phyloP scores from a whole-genome alignment of 1,140 invertebrate species.

The Drosophila bocki region DNA sequence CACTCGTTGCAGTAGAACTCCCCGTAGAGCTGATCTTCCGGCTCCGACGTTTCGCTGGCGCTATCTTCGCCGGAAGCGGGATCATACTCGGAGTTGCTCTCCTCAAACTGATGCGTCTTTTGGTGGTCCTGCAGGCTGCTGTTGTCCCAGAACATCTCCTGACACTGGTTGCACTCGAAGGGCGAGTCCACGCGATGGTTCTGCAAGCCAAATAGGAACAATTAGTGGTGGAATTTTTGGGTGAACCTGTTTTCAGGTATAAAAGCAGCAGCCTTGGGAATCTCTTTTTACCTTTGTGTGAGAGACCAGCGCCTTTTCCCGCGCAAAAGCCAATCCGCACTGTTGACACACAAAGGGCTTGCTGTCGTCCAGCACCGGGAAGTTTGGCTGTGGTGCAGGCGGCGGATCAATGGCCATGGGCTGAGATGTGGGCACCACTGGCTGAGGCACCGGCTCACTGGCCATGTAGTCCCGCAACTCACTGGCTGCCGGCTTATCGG shows the following conservation, averaged over 20 bases:
- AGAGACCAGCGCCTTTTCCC: constrained; percentile 92
- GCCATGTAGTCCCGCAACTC: constrained; percentile 44
- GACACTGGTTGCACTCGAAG: constrained; percentile 91
- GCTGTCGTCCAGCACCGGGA: constrained; percentile 89
- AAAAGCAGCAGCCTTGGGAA: not conserved
- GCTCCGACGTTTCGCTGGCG: constrained; percentile 86
- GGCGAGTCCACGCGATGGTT: constrained; percentile 91
- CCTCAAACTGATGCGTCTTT: constrained; percentile 86
- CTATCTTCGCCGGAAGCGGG: constrained; percentile 82
- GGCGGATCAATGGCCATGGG: constrained; percentile 31
- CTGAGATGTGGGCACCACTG: constrained; percentile 6
- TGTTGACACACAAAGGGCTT: constrained; percentile 93
- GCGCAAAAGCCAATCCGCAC: constrained; percentile 91
- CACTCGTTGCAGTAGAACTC: constrained; percentile 92
- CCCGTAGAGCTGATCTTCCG: constrained; percentile 88
- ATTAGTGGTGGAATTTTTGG: not conserved
- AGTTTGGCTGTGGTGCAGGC: constrained; percentile 51
- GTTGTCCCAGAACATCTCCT: constrained; percentile 92
- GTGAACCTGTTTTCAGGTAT: constrained; percentile 8
- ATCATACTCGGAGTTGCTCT: constrained; percentile 84
- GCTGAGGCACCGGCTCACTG: constrained; percentile 20
- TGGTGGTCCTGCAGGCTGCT: constrained; percentile 89
- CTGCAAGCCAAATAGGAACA: constrained; percentile 65
- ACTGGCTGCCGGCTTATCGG: constrained; percentile 36
- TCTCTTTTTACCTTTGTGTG: constrained; percentile 87